Base-by-base conservation (phyloP, 2,797 vertebrate genomes). In the Alca torda region DNA sequence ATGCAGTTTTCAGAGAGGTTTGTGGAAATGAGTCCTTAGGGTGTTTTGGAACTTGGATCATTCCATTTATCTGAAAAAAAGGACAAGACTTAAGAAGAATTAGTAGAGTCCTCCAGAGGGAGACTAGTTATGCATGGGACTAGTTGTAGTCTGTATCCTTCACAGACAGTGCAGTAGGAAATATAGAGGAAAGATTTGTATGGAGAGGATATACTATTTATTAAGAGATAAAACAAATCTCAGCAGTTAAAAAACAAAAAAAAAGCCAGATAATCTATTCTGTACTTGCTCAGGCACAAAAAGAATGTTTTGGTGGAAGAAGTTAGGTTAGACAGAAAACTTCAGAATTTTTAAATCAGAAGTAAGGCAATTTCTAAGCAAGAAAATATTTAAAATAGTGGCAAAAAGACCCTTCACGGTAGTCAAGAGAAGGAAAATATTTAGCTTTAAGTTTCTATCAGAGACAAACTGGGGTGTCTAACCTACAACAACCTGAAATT, bases 261-360 rank as follows among this genome's bases (percentile, higher is more conserved):
- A 57, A 53, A 33, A 0, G 0, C 1, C 14, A 9, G 18, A 13
- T 3, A 25, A 61, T 33, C 9, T 80, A 19, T 60, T 51, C 19
- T 9, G 2, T 43, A 54, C 3, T 37, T 90, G 11, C 17, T 93
- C 12, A 70, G 23, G 9, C 17, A 67, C 30, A 84, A 87, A 78
- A 87, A 35, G 25, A 68, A 51, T 43, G 9, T 7, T 50, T 30
- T 60, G 4, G 12, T 48, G 23, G 37, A 54, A 75, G 26, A 64
- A 72, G 16, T 54, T 63, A 53, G 20, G 33, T 46, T 20, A 67
- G 25, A 6, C 8, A 60, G n/a, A 90, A 93, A 86, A 31, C 3
- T 28, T 56, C 37, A 28, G 6, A 87, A 87, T 64, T 93, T 77
- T 87, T 33, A 94, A 90, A 86, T 2, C 2, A 70, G 18, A 10